A percentile compares a stretch with the other conserved stretches of the same genome.
Conservation (phyloP, 2,113 vertebrate genomes). For the Coturnix japonica region DNA sequence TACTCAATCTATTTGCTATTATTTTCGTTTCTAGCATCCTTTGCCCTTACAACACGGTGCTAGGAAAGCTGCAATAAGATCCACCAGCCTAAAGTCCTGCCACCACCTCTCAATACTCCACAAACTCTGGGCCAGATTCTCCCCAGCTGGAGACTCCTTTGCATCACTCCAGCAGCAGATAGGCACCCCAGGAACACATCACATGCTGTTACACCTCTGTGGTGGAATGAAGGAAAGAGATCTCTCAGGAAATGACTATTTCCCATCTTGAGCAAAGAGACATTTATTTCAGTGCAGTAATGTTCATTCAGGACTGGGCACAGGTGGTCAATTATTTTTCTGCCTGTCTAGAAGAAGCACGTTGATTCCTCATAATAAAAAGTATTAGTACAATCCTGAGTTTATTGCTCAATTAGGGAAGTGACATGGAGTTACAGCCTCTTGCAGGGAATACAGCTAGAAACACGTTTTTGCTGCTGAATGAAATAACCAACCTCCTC, state of each 20-base stretch:
- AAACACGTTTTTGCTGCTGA: not conserved
- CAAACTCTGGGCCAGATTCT: not conserved
- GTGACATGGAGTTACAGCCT: conserved; percentile 28
- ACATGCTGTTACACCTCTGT: not conserved
- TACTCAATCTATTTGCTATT: not conserved
- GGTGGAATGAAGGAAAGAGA: not conserved
- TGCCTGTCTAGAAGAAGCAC: conserved; percentile 28
- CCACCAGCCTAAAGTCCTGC: not conserved
- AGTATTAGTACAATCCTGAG: conserved; percentile 10
- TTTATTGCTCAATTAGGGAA: conserved; percentile 45
- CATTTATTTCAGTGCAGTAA: conserved; percentile 6
- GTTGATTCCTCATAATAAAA: conserved; percentile 55
- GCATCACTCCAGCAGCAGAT: not conserved
- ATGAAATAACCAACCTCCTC: not conserved
- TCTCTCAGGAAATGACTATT: not conserved
- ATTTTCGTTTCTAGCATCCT: conserved; percentile 5
- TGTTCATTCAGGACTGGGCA: conserved; percentile 20
- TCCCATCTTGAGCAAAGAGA: not conserved
- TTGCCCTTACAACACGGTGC: not conserved
- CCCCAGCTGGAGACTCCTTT: not conserved
- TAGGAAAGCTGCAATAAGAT: not conserved
- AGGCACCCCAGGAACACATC: not conserved
- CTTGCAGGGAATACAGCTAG: not conserved
- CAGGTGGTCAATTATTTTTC: conserved; percentile 39
- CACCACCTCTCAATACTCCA: not conserved